A percentile compares a stretch with the other conserved stretches of the same genome.
phyloP scores from a whole-genome alignment of 1,140 invertebrate genomes.

The Lucilia cuprina region DNA sequence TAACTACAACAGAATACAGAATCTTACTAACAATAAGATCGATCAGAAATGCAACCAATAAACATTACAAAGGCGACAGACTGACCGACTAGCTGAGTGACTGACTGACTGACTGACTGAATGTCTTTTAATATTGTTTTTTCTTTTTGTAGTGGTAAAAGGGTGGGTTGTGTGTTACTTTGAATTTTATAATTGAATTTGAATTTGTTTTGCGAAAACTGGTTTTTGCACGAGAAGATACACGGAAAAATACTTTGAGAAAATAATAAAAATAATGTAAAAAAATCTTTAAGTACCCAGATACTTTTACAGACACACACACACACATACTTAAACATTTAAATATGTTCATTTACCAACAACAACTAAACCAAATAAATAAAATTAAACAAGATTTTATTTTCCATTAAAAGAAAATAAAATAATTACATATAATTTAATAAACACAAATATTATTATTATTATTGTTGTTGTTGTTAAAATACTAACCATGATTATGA shows the following conservation, averaged over 20 bases:
- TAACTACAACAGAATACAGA: not conserved
- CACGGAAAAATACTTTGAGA: not conserved
- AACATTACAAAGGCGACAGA: not conserved
- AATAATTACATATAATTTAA: conserved; percentile 7
- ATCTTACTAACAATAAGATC: not conserved
- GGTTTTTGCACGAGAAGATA: not conserved
- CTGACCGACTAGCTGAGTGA: not conserved
- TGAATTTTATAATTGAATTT: not conserved
- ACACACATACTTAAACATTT: no score
- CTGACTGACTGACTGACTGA: not conserved
- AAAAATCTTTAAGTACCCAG: not conserved
- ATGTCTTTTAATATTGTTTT: not conserved
- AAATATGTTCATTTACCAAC: not conserved
- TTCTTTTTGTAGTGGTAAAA: not conserved
- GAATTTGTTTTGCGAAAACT: not conserved
- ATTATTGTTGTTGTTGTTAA: not conserved
- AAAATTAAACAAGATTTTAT: not conserved
- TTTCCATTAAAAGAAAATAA: not conserved
- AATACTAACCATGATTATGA: no score
- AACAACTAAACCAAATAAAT: not conserved
- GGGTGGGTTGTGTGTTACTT: not conserved
- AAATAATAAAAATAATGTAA: no score
- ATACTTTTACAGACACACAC: not conserved
- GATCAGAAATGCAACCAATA: not conserved
- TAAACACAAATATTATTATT: not conserved